phyloP scores from a whole-genome alignment of 2,113 vertebrate species.

The Callithrix jacchus region DNA sequence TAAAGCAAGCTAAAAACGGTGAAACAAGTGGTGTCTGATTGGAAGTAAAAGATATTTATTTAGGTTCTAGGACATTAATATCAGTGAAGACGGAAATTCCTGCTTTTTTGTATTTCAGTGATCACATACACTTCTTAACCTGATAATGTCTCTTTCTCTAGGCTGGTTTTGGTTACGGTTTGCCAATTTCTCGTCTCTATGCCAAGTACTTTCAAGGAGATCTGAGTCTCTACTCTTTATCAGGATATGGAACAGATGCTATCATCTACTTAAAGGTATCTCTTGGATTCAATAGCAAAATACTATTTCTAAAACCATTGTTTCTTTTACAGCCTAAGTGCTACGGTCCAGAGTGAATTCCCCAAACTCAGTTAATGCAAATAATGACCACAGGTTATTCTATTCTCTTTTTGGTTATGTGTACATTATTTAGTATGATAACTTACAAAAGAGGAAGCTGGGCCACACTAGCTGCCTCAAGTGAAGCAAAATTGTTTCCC shows the following conservation, averaged over 20 bases:
- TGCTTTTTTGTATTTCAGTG: background rate
- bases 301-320: background rate
- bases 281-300: background rate
- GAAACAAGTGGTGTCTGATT: background rate
- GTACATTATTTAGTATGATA: background rate
- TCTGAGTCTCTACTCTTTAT: conserved; percentile 96
- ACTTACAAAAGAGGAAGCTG: background rate
- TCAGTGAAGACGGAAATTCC: background rate
- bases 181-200: conserved; percentile 98
- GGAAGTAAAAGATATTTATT: background rate
- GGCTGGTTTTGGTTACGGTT: conserved; percentile 98
- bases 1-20: background rate
- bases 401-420: background rate
- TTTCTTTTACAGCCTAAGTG: background rate
- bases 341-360: background rate
- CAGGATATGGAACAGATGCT: conserved; percentile 96
- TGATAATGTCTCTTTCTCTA: conserved; percentile 72
- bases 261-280: conserved; percentile 97
- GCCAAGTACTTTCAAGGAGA: conserved; percentile 99
- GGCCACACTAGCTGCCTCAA: background rate
- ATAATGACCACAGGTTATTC: background rate
- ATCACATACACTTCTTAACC: background rate
- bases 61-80: background rate
- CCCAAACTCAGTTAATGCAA: background rate
- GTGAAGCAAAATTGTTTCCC: conserved; percentile 8